These are phyloP conservation scores for Erpornis zantholeuca DNA, from an alignment of 2,113 vertebrate genomes.

Conservation along the genomic window DNA sequence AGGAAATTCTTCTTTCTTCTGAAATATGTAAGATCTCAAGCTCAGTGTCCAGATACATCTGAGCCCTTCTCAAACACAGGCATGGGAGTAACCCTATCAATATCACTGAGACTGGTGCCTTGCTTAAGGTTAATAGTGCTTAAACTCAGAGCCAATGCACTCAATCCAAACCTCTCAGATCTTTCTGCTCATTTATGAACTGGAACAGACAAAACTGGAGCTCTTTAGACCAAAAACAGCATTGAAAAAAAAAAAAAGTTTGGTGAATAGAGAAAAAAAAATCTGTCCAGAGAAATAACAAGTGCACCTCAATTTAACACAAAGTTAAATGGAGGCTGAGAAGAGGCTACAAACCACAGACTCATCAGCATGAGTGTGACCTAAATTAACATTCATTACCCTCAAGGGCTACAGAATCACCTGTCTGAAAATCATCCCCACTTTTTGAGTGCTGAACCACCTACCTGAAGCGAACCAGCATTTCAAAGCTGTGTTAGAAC, in stretches of 20 bases:
- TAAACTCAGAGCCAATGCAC: not conserved
- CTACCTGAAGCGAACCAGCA: not conserved
- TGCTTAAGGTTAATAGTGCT: not conserved
- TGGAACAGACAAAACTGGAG: not conserved
- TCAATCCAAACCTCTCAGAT: not conserved
- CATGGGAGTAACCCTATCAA: not conserved
- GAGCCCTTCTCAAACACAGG: not conserved
- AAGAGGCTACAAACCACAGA: not conserved
- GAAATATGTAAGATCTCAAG: not conserved
- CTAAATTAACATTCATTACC: not conserved
- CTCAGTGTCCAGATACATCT: not conserved
- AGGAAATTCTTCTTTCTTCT: not conserved
- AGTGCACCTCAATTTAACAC: not conserved
- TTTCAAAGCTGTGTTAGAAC: not conserved
- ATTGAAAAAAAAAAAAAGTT: not conserved
- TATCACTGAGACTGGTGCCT: rapidly evolving
- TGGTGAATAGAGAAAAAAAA: no score
- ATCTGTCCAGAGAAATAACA: not conserved
- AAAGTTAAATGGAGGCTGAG: not conserved
- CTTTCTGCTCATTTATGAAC: not conserved
- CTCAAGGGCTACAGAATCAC: not conserved
- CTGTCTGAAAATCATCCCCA: not conserved
- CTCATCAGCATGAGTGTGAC: not conserved
- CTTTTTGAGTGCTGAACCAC: rapidly evolving
- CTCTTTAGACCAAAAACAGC: not conserved